Evolutionary conservation across 2,888 invertebrate species (phyloP), one percentile per base, ranked within the genome.

Genomic region (Caenorhabditis sinica): DNA sequence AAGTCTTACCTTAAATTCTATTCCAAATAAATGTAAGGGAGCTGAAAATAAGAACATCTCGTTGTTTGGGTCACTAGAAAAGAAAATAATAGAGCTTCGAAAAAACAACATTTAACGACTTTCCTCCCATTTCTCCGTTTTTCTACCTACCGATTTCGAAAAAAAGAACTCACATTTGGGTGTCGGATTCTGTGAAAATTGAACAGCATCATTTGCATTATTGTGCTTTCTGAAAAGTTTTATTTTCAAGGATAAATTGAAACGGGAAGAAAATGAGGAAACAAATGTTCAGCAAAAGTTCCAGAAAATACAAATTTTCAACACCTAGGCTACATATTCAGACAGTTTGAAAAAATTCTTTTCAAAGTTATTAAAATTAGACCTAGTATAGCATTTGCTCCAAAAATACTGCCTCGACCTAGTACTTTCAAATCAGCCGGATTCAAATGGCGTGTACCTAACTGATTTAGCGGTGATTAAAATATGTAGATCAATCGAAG

Each of bases 171-270:
- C 30, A 77, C 76, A 60, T 83, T 63, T 53, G 82, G 82, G 60
- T 83, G 82, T 9, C 82, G 76, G 11, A 71, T 51, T 65, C 82
- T 28, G 61, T 83, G 74, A 40, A 83, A 83, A 20, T 77, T 83
- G 77, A 83, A 77, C 15, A 77, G 45, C 82, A 83, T 83, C 77
- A 83, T 77, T 60, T 83, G 72, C 82, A 83, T 76, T 76, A n/a
- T 45, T 43, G 4, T 45, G 45, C 1, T 13, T 63, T 65, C 65
- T 58, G 40, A 23, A 65, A 65, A 36, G 20, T 49, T n/a, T 49
- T 49, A 20, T 13, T 49, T 40, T 40, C 40, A 40, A 13, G 40
- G 13, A n/a, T n/a, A n/a, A n/a, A n/a, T n/a, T n/a, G n/a, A n/a
- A n/a, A n/a, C n/a, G n/a, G n/a, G n/a, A n/a, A n/a, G n/a, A n/a